Evolutionary conservation across 2,888 invertebrate genomes (phyloP).

Genomic region (Eristalis tenax): DNA sequence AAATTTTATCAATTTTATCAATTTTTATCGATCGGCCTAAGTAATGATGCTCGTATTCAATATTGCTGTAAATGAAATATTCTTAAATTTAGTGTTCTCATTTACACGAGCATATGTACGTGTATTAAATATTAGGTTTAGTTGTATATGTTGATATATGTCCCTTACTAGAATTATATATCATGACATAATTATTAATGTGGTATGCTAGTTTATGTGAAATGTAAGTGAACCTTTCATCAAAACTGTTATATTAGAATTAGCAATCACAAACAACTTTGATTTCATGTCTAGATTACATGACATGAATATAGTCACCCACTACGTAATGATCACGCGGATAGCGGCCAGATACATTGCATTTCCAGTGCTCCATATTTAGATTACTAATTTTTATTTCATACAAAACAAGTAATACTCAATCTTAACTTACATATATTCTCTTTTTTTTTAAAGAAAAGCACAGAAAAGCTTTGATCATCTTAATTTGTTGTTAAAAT

Average conservation of each 20-base stretch:
- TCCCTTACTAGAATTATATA: neutral
- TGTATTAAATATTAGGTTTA: no score
- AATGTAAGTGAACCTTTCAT: neutral
- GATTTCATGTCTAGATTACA: neutral
- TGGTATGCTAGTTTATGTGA: neutral
- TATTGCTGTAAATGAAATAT: no score
- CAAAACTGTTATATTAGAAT: neutral
- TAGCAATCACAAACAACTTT: neutral
- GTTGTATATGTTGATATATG: no score
- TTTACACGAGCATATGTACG: no score
- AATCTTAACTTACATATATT: neutral
- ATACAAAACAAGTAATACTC: neutral
- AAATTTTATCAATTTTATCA: no score
- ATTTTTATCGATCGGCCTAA: no score
- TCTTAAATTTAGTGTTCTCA: no score
- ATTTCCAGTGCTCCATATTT: neutral
- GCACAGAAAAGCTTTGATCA: slow-evolving; percentile 11
- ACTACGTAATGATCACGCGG: neutral
- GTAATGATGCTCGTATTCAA: no score
- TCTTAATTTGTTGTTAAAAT: slow-evolving; percentile 8
- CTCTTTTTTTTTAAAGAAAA: neutral
- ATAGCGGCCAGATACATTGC: neutral
- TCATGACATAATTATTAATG: neutral
- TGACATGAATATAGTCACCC: neutral
- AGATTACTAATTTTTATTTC: neutral